Conservation (phyloP, 1,140 invertebrate genomes). For the Drosophila kohkoa region DNA sequence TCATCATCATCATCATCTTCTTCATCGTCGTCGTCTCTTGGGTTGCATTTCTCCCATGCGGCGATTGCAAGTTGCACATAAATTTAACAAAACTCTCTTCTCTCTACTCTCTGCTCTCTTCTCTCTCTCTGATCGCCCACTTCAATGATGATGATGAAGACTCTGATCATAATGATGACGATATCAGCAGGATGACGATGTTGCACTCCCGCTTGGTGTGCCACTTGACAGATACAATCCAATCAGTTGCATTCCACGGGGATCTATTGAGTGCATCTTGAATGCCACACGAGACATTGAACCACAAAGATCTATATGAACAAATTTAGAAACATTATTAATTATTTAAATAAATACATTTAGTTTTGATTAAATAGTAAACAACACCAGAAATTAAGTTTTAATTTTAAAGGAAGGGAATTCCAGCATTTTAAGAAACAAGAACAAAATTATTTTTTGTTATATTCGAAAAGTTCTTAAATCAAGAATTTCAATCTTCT, state of each 20-base stretch:
- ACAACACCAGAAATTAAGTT: too few species aligned
- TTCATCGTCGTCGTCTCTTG: conserved; percentile 2
- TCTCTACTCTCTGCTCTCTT: background rate
- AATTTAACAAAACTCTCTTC: conserved; percentile 14
- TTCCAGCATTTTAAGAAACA: too few species aligned
- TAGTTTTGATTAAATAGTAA: too few species aligned
- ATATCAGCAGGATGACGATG: conserved; percentile 8
- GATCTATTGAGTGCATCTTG: background rate
- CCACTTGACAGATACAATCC: conserved; percentile 42
- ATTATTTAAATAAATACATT: too few species aligned
- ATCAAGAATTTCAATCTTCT: too few species aligned
- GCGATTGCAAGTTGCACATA: conserved; percentile 34
- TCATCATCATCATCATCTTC: conserved; percentile 17
- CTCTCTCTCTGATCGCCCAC: conserved; percentile 17
- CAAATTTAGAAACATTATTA: too few species aligned
- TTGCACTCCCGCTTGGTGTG: conserved; percentile 29
- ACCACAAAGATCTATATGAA: background rate
- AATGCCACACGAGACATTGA: background rate
- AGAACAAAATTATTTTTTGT: too few species aligned
- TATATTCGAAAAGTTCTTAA: too few species aligned
- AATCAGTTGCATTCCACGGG: conserved; percentile 26
- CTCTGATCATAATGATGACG: background rate
- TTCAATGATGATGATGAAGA: background rate
- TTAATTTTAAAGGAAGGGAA: too few species aligned
- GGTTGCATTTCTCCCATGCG: conserved; percentile 15